These are phyloP conservation scores for Fabriciana adippe DNA, from an alignment of 2,888 invertebrate genomes.

Conservation along the genomic window DNA sequence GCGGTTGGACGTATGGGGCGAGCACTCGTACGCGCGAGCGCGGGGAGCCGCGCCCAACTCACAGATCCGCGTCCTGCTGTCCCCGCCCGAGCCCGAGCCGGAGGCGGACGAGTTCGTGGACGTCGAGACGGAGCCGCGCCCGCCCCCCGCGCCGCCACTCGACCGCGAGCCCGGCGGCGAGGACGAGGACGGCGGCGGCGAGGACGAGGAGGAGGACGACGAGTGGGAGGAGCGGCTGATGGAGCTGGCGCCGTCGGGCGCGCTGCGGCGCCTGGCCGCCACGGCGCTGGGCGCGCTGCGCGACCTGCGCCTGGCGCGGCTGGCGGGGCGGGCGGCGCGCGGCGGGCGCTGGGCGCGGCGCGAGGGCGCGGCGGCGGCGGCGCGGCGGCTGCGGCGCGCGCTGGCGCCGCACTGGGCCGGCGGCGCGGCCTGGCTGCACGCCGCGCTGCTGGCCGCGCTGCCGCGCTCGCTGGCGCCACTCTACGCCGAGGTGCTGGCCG, in stretches of 20 bases:
- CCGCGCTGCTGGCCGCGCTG: constrained; percentile 56
- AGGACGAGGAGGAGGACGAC: constrained; percentile 53
- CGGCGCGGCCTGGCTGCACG: constrained; percentile 56
- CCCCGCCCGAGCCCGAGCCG: constrained; percentile 42
- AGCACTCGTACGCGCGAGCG: constrained; percentile 69
- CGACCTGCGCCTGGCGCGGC: constrained; percentile 52
- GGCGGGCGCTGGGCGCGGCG: constrained; percentile 34
- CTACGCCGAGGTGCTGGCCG: constrained; percentile 48
- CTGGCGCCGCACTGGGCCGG: constrained; percentile 51
- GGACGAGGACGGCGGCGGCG: constrained; percentile 34
- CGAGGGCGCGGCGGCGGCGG: constrained; percentile 45
- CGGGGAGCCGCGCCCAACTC: constrained; percentile 45
- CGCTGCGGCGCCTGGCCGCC: constrained; percentile 42
- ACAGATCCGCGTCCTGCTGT: constrained; percentile 48
- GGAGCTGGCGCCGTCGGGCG: constrained; percentile 47
- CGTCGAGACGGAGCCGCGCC: constrained; percentile 39
- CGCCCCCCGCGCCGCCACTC: constrained; percentile 31
- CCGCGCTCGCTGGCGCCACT: constrained; percentile 46
- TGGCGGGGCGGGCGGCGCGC: constrained; percentile 37
- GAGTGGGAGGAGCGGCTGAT: constrained; percentile 52
- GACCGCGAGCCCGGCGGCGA: constrained; percentile 33
- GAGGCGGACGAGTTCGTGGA: constrained; percentile 35
- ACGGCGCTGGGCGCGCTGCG: constrained; percentile 55
- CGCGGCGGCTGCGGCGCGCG: constrained; percentile 54
- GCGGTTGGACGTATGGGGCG: constrained; percentile 61